Evolutionary conservation across 2,888 invertebrate genomes (phyloP).

Genomic region (Drosophila paramelanica): DNA sequence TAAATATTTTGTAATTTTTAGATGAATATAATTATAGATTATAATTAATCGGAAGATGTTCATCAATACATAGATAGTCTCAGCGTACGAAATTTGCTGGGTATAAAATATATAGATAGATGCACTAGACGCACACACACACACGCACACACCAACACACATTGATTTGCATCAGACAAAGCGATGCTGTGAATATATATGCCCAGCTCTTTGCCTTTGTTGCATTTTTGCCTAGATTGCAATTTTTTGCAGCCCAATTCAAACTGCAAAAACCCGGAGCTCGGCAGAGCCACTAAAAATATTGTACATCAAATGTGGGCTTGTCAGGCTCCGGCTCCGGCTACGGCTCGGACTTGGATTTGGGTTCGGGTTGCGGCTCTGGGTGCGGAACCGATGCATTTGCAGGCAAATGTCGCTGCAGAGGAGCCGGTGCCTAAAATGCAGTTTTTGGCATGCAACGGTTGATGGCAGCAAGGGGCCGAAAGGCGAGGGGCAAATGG

Average conservation of each 20-base stretch:
- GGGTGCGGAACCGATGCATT: slow-evolving; percentile 45
- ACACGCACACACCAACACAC: neutral
- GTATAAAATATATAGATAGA: slow-evolving; percentile 23
- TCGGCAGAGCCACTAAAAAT: slow-evolving; percentile 55
- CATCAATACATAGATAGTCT: too few species aligned
- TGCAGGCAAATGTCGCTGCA: slow-evolving; percentile 35
- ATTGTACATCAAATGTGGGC: slow-evolving; percentile 59
- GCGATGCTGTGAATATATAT: slow-evolving; percentile 50
- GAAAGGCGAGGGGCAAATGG: neutral
- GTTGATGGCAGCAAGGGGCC: neutral
- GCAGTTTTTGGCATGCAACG: slow-evolving; percentile 74
- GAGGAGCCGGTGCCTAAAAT: slow-evolving; percentile 71
- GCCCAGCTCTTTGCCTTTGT: slow-evolving; percentile 76
- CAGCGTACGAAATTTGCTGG: neutral
- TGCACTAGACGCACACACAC: slow-evolving; percentile 9
- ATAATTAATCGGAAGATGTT: too few species aligned
- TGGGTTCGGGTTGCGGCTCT: slow-evolving; percentile 23
- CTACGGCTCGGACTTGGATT: slow-evolving; percentile 1
- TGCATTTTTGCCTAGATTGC: slow-evolving; percentile 82
- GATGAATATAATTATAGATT: too few species aligned
- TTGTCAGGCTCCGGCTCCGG: slow-evolving; percentile 15
- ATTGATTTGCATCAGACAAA: slow-evolving; percentile 59
- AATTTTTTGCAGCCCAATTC: slow-evolving; percentile 76
- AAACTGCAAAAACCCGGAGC: slow-evolving; percentile 54
- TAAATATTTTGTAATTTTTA: too few species aligned